Percentiles rank a stretch among this genome's conserved stretches.
Conservation (phyloP, 2,797 vertebrate genomes). For the Pitangus sulphuratus region DNA sequence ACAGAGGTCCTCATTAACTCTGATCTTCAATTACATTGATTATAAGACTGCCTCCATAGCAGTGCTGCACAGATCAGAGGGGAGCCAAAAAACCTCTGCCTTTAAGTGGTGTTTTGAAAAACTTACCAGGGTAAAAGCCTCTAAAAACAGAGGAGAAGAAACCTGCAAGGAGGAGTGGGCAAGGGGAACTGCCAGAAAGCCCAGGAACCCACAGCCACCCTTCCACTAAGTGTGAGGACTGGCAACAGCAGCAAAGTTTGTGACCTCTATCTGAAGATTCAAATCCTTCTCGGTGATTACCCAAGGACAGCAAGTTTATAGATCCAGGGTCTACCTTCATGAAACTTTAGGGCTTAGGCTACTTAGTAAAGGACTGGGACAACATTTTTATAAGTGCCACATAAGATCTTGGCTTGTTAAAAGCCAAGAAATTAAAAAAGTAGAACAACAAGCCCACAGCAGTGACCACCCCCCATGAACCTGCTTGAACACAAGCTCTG, state of each 20-base stretch:
- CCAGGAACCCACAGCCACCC: background rate
- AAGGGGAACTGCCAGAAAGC: background rate
- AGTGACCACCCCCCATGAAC: background rate
- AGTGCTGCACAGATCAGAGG: constrained; percentile 67
- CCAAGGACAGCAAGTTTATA: background rate
- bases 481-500: background rate
- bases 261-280: background rate
- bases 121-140: constrained; percentile 42
- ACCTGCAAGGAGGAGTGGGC: background rate
- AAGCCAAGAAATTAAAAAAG: background rate
- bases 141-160: constrained; percentile 35
- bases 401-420: background rate
- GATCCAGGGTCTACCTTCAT: background rate
- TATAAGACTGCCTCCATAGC: constrained; percentile 75
- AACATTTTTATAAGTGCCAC: background rate
- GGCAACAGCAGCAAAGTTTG: rapidly evolving
- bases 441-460: background rate
- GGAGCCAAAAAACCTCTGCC: constrained; percentile 48
- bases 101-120: constrained; percentile 48
- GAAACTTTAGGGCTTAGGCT: background rate
- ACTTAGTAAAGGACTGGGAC: background rate
- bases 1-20: constrained; percentile 81
- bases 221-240: background rate
- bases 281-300: background rate
- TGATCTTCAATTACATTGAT: constrained; percentile 84